A percentile compares a stretch with the other conserved stretches of the same genome.
Conservation (phyloP, 2,797 vertebrate species). For the Bradypodion ventrale region DNA sequence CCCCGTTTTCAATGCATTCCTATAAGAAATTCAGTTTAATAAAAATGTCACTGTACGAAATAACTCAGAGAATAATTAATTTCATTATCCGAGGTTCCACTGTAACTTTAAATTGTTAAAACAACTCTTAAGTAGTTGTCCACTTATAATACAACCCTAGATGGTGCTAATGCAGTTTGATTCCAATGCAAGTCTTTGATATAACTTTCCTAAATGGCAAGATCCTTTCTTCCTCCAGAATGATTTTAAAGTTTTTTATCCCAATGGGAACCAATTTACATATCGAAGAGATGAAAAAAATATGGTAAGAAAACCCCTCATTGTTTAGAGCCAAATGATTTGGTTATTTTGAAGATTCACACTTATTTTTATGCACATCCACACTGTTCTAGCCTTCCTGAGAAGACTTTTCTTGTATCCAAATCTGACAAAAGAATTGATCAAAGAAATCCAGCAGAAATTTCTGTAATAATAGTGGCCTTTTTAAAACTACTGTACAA, state of each 20-base stretch:
- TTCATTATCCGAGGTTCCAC: no score
- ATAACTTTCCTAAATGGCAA: conserved; percentile 11
- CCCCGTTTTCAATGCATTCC: no score
- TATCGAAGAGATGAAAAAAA: neutral
- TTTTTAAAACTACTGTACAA: neutral
- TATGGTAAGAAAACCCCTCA: conserved; percentile 6
- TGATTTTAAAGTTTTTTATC: neutral
- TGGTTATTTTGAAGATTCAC: neutral
- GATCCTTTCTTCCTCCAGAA: conserved; percentile 2
- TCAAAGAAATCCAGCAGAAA: neutral
- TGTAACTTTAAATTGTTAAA: conserved; percentile 49
- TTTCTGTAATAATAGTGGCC: neutral
- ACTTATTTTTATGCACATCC: neutral
- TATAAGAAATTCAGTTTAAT: no score
- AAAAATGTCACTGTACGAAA: no score
- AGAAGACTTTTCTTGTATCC: neutral
- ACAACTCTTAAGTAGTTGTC: neutral
- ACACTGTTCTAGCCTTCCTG: neutral
- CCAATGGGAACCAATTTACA: neutral
- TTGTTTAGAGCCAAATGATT: neutral
- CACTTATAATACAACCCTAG: conserved; percentile 1
- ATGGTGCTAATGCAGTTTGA: conserved; percentile 8
- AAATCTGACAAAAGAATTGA: neutral
- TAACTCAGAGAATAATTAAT: no score
- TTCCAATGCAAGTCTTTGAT: neutral